These are phyloP conservation scores for Lordiphosa clarofinis DNA, from an alignment of 1,140 invertebrate genomes.

Conservation along the genomic window DNA sequence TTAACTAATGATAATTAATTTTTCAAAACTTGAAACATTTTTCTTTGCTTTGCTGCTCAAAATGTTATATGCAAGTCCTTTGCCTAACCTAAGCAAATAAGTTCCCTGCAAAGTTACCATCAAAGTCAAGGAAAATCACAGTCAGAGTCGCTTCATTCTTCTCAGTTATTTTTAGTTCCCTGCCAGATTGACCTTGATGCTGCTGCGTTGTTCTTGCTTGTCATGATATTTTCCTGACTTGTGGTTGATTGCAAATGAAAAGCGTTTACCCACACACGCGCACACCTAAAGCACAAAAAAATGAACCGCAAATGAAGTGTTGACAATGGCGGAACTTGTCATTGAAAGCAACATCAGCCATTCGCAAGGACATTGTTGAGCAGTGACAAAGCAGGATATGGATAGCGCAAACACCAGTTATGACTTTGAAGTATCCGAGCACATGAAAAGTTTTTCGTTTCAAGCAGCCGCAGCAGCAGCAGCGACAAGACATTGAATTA, in stretches of 20 bases:
- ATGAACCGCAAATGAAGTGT: conserved; percentile 40
- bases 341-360: conserved; percentile 38
- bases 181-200: conserved; percentile 29
- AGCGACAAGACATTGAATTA: conserved; percentile 26
- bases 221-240: conserved; percentile 30
- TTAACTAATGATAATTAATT: too few species aligned
- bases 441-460: background rate
- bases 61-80: too few species aligned
- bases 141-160: conserved; percentile 1
- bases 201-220: conserved; percentile 34
- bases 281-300: conserved; percentile 9
- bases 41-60: too few species aligned
- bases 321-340: conserved; percentile 64
- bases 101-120: background rate
- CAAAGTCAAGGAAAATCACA: conserved; percentile 38
- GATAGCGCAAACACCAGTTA: conserved; percentile 44
- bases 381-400: conserved; percentile 35
- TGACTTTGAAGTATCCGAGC: conserved; percentile 49
- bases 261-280: conserved; percentile 21
- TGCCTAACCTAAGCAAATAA: too few species aligned
- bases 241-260: conserved; percentile 47
- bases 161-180: conserved; percentile 33
- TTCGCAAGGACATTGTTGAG: conserved; percentile 34
- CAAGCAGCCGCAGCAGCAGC: background rate
- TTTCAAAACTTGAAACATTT: too few species aligned